Conservation (phyloP, 2,797 vertebrate genomes). For the Loris lydekkerianus region DNA sequence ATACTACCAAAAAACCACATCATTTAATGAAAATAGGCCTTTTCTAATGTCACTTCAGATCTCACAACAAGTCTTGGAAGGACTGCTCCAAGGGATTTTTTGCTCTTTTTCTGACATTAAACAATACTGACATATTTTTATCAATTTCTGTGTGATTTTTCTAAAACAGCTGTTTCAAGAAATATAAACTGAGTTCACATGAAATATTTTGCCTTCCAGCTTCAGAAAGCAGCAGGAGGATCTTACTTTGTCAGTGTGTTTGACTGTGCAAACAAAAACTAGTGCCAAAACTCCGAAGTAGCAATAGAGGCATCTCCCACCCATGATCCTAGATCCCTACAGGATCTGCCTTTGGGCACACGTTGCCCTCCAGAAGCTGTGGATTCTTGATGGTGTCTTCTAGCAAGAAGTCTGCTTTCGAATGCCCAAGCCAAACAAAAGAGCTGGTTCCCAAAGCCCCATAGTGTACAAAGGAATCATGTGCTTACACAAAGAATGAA, state of each 20-base stretch:
- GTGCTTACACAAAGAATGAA: neutral
- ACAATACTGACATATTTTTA: slow-evolving; percentile 78
- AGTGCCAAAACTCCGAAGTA: neutral
- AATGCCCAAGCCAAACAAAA: neutral
- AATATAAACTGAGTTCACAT: slow-evolving; percentile 58
- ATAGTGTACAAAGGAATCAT: neutral
- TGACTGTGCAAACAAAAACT: slow-evolving; percentile 46
- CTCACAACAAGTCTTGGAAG: neutral
- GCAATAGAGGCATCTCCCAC: neutral
- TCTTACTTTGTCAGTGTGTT: slow-evolving; percentile 48
- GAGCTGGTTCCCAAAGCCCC: neutral
- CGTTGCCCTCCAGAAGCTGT: neutral
- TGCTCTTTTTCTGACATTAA: slow-evolving; percentile 54
- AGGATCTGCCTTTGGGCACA: neutral
- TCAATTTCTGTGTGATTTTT: slow-evolving; percentile 62
- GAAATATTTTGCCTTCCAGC: slow-evolving; percentile 75
- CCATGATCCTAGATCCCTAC: neutral
- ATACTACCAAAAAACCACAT: neutral
- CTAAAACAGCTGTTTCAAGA: slow-evolving; percentile 79
- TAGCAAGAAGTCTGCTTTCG: neutral
- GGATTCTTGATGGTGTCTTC: neutral
- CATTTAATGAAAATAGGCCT: neutral
- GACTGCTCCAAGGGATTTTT: slow-evolving; percentile 66
- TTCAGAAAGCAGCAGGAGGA: slow-evolving; percentile 41
- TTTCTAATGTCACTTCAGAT: neutral